These are phyloP conservation scores for Sakesphorus luctuosus DNA, from an alignment of 2,113 vertebrate genomes.

Conservation along the genomic window DNA sequence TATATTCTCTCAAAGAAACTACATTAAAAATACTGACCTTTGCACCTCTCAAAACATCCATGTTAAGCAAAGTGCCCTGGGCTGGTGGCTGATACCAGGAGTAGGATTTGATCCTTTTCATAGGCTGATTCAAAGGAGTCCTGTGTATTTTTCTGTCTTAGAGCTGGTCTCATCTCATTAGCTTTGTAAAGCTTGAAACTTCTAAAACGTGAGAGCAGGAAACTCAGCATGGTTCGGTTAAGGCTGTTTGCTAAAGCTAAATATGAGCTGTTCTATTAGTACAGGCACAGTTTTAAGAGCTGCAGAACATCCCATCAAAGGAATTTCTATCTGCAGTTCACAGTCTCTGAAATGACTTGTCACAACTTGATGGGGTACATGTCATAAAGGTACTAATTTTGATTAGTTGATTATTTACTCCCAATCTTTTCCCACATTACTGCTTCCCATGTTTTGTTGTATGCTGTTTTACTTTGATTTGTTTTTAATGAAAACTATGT, in stretches of 20 bases:
- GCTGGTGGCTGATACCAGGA: background rate
- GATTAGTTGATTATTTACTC: background rate
- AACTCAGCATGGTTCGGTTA: background rate
- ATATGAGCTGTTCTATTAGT: background rate
- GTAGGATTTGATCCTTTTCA: background rate
- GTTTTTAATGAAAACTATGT: background rate
- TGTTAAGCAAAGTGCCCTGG: background rate
- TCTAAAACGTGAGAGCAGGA: background rate
- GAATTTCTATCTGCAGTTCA: background rate
- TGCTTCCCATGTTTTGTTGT: background rate
- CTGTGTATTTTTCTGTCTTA: background rate
- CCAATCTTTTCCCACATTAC: background rate
- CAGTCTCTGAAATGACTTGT: conserved; percentile 54
- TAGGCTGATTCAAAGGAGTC: background rate
- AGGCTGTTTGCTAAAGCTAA: background rate
- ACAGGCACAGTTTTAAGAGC: background rate
- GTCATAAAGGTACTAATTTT: conserved; percentile 58
- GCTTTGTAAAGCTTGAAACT: background rate
- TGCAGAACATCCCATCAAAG: conserved; percentile 22
- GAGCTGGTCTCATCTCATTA: background rate
- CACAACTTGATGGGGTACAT: background rate
- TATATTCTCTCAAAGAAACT: background rate
- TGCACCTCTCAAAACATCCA: background rate
- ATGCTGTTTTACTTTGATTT: background rate
- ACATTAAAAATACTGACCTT: background rate